Conservation (phyloP, 1,140 invertebrate species). For the Drosophila lacteicornis region DNA sequence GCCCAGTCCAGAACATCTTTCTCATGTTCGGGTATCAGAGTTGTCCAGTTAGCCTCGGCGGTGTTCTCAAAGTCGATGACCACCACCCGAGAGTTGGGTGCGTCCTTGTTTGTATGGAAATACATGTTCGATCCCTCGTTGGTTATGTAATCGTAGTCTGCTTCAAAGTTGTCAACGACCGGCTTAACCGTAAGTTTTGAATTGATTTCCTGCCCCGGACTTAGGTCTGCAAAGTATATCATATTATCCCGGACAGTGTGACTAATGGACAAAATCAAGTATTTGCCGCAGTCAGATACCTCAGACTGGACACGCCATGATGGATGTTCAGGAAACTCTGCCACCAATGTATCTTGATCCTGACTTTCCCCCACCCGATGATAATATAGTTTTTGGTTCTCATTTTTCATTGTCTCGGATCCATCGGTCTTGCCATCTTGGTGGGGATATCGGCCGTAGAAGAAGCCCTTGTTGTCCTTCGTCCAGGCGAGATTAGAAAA, state of each 20-base stretch:
- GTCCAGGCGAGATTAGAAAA: constrained; percentile 97
- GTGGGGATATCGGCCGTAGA: constrained; percentile 94
- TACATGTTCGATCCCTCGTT: constrained; percentile 93
- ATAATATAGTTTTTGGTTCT: constrained; percentile 97
- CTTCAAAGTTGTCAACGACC: constrained; percentile 95
- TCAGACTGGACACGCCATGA: constrained; percentile 92
- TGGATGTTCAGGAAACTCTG: constrained; percentile 96
- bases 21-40: constrained; percentile 93
- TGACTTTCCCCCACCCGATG: constrained; percentile 96
- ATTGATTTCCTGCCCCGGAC: constrained; percentile 88
- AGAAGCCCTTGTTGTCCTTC: constrained; percentile 96
- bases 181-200: constrained; percentile 89
- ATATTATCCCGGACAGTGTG: constrained; percentile 90
- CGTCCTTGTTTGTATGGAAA: constrained; percentile 97
- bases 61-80: constrained; percentile 93
- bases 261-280: constrained; percentile 91
- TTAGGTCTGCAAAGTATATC: constrained; percentile 92
- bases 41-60: constrained; percentile 92
- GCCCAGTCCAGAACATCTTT: constrained; percentile 96
- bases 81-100: constrained; percentile 95
- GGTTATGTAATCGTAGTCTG: constrained; percentile 98
- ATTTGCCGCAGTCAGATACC: constrained; percentile 95
- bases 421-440: constrained; percentile 93
- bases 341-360: constrained; percentile 93
- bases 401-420: constrained; percentile 93